Evolutionary conservation across 2,113 vertebrate genomes (phyloP).

Genomic region (Trachemys scripta): DNA sequence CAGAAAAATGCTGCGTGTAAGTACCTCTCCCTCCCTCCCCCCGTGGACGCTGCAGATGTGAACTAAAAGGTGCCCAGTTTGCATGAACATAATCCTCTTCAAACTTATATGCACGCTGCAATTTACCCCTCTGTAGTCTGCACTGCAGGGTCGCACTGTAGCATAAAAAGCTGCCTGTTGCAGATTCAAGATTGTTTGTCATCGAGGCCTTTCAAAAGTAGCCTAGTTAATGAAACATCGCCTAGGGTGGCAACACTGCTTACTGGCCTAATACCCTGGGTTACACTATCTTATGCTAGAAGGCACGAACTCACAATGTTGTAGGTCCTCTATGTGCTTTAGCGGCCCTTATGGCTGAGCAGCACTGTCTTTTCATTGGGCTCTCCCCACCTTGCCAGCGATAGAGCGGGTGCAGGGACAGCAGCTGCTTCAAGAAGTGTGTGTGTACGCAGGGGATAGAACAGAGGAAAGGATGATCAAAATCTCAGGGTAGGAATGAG

Average conservation of each 20-base stretch:
- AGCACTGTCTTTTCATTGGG: not conserved
- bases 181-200: not conserved
- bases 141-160: not conserved
- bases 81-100: not conserved
- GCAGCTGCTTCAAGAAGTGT: not conserved
- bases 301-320: accelerated
- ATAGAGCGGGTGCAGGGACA: not conserved
- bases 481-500: not conserved
- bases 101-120: not conserved
- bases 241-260: not conserved
- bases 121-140: not conserved
- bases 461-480: not conserved
- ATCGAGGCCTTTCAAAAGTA: not conserved
- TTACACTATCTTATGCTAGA: not conserved
- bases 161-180: not conserved
- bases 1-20: not conserved
- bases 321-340: not conserved
- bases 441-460: too few relatives aligned
- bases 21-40: not conserved
- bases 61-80: not conserved
- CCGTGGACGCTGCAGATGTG: not conserved
- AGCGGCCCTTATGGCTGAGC: not conserved
- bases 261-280: accelerated
- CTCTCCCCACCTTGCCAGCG: not conserved
- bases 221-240: not conserved